These are phyloP conservation scores for Percopsis omiscomaycus DNA, from an alignment of 2,797 vertebrate species.

Conservation along the genomic window DNA sequence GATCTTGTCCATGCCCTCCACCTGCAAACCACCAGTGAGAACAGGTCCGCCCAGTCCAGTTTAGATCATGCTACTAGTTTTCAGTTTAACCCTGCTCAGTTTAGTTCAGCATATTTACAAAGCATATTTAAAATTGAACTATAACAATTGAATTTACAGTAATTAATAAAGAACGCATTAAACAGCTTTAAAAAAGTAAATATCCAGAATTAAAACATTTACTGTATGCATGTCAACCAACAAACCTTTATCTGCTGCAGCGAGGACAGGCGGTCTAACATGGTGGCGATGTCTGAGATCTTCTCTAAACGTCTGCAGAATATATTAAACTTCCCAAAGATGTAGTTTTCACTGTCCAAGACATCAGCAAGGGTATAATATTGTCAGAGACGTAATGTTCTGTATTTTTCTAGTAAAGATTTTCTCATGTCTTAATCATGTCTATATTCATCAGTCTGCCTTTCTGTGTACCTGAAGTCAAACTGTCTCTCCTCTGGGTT, in stretches of 20 bases:
- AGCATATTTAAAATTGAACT: not conserved
- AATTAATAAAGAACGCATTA: too few species aligned
- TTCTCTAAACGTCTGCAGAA: constrained; percentile 85
- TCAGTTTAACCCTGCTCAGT: not conserved
- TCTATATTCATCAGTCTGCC: too few species aligned
- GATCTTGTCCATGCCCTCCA: constrained; percentile 82
- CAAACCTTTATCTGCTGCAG: constrained; percentile 74
- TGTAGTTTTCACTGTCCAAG: constrained; percentile 81
- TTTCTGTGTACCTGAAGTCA: constrained; percentile 77
- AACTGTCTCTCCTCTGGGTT: constrained; percentile 72
- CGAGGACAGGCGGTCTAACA: constrained; percentile 76
- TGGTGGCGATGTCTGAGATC: constrained; percentile 76
- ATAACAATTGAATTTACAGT: too few species aligned
- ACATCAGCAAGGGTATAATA: not conserved
- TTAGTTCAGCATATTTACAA: not conserved
- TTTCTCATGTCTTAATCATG: too few species aligned
- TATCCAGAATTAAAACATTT: too few species aligned
- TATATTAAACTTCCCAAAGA: constrained; percentile 85
- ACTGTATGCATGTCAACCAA: not conserved
- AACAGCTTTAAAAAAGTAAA: not conserved
- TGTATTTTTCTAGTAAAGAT: too few species aligned
- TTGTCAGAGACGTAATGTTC: too few species aligned
- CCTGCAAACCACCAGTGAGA: constrained; percentile 39
- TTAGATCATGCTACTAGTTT: not conserved
- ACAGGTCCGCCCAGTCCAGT: not conserved